Conservation (phyloP, 2,888 invertebrate species). For the Steinernema hermaphroditum region DNA sequence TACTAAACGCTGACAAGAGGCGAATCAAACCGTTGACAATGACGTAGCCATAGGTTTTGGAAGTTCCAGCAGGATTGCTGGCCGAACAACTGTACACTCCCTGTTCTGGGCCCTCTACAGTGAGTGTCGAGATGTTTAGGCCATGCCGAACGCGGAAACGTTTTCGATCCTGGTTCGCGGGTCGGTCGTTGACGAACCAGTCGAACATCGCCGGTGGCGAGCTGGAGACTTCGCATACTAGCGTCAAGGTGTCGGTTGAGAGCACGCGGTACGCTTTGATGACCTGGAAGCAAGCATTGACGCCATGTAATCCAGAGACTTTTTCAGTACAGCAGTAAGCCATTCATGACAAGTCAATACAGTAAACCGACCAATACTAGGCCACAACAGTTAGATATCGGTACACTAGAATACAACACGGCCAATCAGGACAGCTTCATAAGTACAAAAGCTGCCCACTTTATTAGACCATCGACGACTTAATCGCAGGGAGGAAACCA, state of each 20-base stretch:
- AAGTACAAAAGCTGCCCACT: not conserved
- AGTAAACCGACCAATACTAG: too few species aligned
- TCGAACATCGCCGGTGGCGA: slow-evolving; percentile 44
- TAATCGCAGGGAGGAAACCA: too few species aligned
- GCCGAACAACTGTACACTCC: slow-evolving; percentile 85
- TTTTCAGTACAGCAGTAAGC: too few species aligned
- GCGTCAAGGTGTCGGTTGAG: slow-evolving; percentile 59
- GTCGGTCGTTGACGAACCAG: slow-evolving; percentile 62
- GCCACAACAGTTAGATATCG: too few species aligned
- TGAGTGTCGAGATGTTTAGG: slow-evolving; percentile 61
- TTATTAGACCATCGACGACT: not conserved
- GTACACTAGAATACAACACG: too few species aligned
- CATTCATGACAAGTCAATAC: too few species aligned
- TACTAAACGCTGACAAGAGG: not conserved
- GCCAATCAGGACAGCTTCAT: not conserved
- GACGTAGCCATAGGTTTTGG: slow-evolving; percentile 67
- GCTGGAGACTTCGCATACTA: slow-evolving; percentile 61
- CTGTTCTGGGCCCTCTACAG: slow-evolving; percentile 57
- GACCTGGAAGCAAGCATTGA: slow-evolving; percentile 51
- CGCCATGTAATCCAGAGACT: too few species aligned
- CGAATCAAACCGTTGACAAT: slow-evolving; percentile 68
- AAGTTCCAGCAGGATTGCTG: slow-evolving; percentile 84
- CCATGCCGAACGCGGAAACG: slow-evolving; percentile 59
- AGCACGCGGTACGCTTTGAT: slow-evolving; percentile 65
- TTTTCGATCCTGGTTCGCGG: slow-evolving; percentile 51